phyloP scores from a whole-genome alignment of 2,888 invertebrate genomes.

The Drosophila helvetica region DNA sequence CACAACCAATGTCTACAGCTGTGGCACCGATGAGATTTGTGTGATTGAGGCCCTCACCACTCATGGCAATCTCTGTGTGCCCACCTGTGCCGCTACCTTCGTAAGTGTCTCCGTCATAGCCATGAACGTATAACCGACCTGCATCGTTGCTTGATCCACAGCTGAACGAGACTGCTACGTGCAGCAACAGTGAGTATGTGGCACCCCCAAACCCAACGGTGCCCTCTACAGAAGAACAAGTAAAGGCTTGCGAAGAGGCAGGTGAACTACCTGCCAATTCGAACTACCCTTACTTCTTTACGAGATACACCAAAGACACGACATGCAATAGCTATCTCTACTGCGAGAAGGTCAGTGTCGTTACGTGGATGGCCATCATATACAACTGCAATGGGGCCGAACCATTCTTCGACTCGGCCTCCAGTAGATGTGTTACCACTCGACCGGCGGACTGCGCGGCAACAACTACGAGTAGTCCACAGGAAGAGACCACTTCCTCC shows the following conservation, averaged over 20 bases:
- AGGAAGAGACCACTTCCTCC: neutral
- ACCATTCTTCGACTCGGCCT: constrained; percentile 13
- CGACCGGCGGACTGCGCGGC: neutral
- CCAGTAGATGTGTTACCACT: constrained; percentile 1
- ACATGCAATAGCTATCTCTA: constrained; percentile 28
- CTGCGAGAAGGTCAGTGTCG: neutral
- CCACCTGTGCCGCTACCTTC: constrained; percentile 23
- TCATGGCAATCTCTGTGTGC: constrained; percentile 20
- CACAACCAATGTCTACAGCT: constrained; percentile 1
- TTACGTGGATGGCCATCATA: neutral
- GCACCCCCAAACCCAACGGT: constrained; percentile 16
- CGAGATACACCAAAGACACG: constrained; percentile 4
- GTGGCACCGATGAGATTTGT: constrained; percentile 35
- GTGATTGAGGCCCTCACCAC: neutral
- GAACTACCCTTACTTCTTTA: constrained; percentile 4
- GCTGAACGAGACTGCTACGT: constrained; percentile 9
- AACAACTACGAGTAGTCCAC: neutral
- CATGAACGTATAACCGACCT: too few species aligned
- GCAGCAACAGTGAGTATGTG: constrained; percentile 18
- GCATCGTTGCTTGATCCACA: neutral
- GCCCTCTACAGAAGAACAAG: neutral
- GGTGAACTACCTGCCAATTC: neutral
- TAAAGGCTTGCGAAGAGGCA: neutral
- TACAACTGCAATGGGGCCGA: neutral
- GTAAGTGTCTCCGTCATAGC: constrained; percentile 6